A percentile compares a stretch with the other conserved stretches of the same genome.
These are phyloP conservation scores for Buphagus erythrorhynchus DNA, from an alignment of 2,797 vertebrate genomes.

Conservation along the genomic window DNA sequence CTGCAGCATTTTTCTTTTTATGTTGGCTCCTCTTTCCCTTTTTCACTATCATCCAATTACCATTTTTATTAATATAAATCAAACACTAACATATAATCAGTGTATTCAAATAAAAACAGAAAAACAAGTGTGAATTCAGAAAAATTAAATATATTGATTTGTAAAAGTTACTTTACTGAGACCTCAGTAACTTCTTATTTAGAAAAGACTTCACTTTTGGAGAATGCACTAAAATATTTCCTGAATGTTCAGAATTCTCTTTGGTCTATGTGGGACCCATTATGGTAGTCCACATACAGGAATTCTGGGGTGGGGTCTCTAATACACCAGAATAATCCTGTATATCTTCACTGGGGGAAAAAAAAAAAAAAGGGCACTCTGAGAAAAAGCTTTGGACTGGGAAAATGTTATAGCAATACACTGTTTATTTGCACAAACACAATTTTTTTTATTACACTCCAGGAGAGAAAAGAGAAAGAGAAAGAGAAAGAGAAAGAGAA, in stretches of 20 bases:
- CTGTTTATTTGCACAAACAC: conserved; percentile 67
- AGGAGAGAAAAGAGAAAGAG: conserved; percentile 8
- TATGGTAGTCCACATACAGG: background rate
- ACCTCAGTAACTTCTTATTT: background rate
- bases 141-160: background rate
- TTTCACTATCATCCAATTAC: background rate
- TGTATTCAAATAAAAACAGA: background rate
- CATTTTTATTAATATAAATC: background rate
- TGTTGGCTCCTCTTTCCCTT: background rate
- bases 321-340: background rate
- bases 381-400: conserved; percentile 2
- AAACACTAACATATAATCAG: background rate
- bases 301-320: background rate
- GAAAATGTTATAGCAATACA: conserved; percentile 8
- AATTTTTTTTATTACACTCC: conserved; percentile 48
- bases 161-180: background rate
- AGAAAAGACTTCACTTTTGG: background rate
- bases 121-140: background rate
- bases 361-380: background rate
- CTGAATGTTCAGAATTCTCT: background rate
- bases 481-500: too few species aligned
- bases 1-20: background rate
- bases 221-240: background rate
- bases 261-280: background rate
- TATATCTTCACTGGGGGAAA: background rate